Evolutionary conservation across 2,888 invertebrate species (phyloP).

Genomic region (Corythucha ciliata): DNA sequence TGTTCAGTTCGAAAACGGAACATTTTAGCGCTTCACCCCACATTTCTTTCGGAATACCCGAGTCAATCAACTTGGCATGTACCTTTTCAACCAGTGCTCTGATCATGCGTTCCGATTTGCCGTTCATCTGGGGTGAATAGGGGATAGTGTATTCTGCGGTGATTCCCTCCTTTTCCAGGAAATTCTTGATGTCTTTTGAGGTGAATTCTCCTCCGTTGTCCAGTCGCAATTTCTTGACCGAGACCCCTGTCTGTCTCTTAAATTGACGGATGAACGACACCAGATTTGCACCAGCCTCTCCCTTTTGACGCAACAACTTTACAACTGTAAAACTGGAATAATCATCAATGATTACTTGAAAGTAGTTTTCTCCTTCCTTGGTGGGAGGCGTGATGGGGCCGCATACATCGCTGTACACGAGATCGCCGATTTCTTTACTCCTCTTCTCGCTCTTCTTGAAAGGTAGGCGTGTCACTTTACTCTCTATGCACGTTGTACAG

Average conservation of each 20-base stretch:
- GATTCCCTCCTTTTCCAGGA: slow-evolving; percentile 24
- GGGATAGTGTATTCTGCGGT: slow-evolving; percentile 19
- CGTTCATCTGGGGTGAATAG: slow-evolving; percentile 23
- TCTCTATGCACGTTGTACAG: slow-evolving; percentile 13
- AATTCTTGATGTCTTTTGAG: slow-evolving; percentile 20
- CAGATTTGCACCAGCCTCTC: slow-evolving; percentile 35
- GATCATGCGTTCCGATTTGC: slow-evolving; percentile 32
- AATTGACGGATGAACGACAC: slow-evolving; percentile 34
- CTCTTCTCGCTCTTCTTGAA: slow-evolving; percentile 9
- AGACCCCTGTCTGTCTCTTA: slow-evolving; percentile 34
- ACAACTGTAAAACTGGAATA: slow-evolving; percentile 34
- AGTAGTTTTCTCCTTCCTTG: slow-evolving; percentile 31
- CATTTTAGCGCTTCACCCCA: slow-evolving; percentile 34
- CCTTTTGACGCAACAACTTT: slow-evolving; percentile 34
- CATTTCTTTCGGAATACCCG: slow-evolving; percentile 30
- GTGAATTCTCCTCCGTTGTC: slow-evolving; percentile 33
- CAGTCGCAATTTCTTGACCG: slow-evolving; percentile 33
- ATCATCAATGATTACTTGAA: slow-evolving; percentile 36
- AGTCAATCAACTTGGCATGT: slow-evolving; percentile 33
- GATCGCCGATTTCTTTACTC: slow-evolving; percentile 26
- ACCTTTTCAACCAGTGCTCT: slow-evolving; percentile 36
- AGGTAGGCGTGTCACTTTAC: neutral
- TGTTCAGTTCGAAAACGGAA: slow-evolving; percentile 33
- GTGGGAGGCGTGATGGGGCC: slow-evolving; percentile 32
- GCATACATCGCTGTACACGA: slow-evolving; percentile 34